phyloP scores from a whole-genome alignment of 2,113 vertebrate species.

The Dicaeum eximium region DNA sequence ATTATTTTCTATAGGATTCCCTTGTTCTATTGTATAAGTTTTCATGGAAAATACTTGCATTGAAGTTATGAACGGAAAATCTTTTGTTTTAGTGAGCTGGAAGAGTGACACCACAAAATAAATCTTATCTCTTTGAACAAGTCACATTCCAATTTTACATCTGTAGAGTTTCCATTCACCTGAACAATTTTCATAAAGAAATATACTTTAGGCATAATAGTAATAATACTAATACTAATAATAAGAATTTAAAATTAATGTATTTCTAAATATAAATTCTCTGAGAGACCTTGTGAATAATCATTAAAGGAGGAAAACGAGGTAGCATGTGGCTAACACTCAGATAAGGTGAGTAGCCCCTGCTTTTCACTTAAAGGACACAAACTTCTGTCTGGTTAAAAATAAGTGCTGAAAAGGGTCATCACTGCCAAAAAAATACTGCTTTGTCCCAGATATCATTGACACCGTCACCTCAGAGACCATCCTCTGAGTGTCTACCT shows the following conservation, averaged over 20 bases:
- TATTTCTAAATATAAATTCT: background rate
- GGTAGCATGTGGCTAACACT: fast-evolving
- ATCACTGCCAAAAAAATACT: background rate
- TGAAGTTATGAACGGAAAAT: background rate
- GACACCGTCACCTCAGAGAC: background rate
- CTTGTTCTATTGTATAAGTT: background rate
- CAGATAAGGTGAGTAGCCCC: fast-evolving
- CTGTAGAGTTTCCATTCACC: background rate
- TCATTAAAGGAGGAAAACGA: background rate
- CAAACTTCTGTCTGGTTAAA: background rate
- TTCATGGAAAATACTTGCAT: background rate
- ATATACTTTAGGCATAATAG: background rate
- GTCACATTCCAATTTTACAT: background rate
- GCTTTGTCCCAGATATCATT: background rate
- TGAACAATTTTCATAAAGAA: background rate
- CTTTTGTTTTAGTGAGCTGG: background rate
- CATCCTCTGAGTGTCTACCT: background rate
- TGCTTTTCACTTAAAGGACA: background rate
- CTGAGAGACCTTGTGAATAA: background rate
- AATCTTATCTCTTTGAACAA: background rate
- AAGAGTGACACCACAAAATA: background rate
- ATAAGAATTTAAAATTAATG: background rate
- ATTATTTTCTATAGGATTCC: background rate
- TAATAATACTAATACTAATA: too few relatives aligned
- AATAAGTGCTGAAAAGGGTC: background rate